Evolutionary conservation across 2,113 vertebrate genomes (phyloP), one percentile per base, ranked within the genome.

Genomic region (Zosterops lateralis): DNA sequence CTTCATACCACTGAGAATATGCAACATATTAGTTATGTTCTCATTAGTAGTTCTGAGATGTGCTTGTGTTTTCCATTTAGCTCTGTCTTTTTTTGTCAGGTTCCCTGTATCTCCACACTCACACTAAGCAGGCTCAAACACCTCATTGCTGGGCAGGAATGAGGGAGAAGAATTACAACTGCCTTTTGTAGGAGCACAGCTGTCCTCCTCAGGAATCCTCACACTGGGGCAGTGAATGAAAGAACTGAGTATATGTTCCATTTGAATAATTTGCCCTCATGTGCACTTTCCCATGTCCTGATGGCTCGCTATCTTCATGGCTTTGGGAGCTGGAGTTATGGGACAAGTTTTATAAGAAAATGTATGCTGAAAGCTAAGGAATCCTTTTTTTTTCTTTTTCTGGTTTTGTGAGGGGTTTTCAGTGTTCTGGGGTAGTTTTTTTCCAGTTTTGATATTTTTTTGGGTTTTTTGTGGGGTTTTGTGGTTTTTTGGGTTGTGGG

Each of bases 11-110:
- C 54, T 92, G 78, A 74, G 71, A 95, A 83, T 87, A 82, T 51
- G 42, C 73, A 92, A 83, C 32, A 10, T 89, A 84, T 93, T 92
- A 92, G 77, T 92, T 89, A 83, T 76, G 56, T 91, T 95, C 91
- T 95, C 78, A 70, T 95, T 89, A 94, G 62, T 42, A 92, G 66
- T 74, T 93, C 4, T 0, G 58, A 87, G 58, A 82, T 66, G 60
- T 84, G 58, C 87, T 87, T 92, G 50, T 91, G 74, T 44, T 93
- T 87, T 89, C 50, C 50, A 28, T 93, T 93, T 84, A 91, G 70
- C 77, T 94, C 65, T 32, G n/a, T 20, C 47, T 68, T 50, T 91
- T 94, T 94, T 47, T 61, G 14, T 76, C 77, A 26, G 12, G 14
- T 68, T 9, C 26, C 75, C 72, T 64, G 34, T 58, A 68, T 57